These are phyloP conservation scores for Gari tellinella DNA, from an alignment of 2,888 invertebrate species.

Conservation along the genomic window DNA sequence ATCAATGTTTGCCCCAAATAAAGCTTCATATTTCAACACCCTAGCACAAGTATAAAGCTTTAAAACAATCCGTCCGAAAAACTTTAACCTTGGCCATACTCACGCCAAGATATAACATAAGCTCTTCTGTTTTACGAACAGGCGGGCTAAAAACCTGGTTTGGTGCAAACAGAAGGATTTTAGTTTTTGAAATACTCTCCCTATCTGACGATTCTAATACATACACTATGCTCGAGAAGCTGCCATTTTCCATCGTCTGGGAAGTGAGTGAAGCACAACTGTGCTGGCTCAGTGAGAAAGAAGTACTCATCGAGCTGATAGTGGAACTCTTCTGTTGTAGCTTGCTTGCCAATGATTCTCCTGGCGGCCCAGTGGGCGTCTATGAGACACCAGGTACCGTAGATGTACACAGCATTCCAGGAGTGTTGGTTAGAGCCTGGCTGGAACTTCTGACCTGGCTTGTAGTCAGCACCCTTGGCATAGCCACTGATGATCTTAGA, in stretches of 20 bases:
- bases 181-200: too few species aligned
- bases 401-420: slow-evolving; percentile 84
- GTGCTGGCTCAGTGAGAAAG: slow-evolving; percentile 84
- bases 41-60: too few species aligned
- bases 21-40: too few species aligned
- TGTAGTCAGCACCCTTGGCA: slow-evolving; percentile 84
- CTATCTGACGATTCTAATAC: too few species aligned
- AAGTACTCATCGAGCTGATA: slow-evolving; percentile 84
- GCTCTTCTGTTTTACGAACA: too few species aligned
- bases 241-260: slow-evolving; percentile 84
- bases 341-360: slow-evolving; percentile 84
- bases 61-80: too few species aligned
- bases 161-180: too few species aligned
- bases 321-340: slow-evolving; percentile 81
- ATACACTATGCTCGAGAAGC: slow-evolving; percentile 75
- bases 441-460: slow-evolving; percentile 83
- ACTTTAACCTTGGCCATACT: too few species aligned
- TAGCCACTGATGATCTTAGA: slow-evolving; percentile 84
- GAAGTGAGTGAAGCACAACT: slow-evolving; percentile 84
- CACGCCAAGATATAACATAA: too few species aligned
- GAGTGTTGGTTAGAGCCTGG: slow-evolving; percentile 83
- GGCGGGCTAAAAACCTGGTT: too few species aligned
- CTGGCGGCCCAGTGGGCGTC: slow-evolving; percentile 85
- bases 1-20: too few species aligned
- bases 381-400: slow-evolving; percentile 84